Base-by-base conservation (phyloP, 2,888 invertebrate genomes). In the Yponomeuta plumbellus region DNA sequence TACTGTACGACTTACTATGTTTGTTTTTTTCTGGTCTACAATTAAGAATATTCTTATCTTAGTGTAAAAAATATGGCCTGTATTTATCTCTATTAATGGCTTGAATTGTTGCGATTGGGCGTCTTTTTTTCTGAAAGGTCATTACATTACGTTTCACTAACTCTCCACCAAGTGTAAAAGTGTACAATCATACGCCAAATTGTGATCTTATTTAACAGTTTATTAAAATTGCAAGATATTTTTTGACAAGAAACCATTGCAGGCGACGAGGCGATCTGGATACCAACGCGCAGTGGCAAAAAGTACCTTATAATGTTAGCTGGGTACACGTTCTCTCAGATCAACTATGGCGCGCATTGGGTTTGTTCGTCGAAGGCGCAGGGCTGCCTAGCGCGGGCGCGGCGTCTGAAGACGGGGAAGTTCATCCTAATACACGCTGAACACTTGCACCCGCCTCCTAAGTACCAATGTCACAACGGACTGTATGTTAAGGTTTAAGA, bases 261-360 rank as follows among this genome's bases (percentile, higher is more conserved):
- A 62, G 62, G 34, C 4, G 63, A 63, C 20, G 44, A 52, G 8
- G 44, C 44, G 21, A 44, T 63, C 20, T 44, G n/a, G 44, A 76
- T 80, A 66, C 78, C 78, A 10, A 76, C 77, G 0, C 70, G 72
- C 2, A 75, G 72, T 23, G 80, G 81, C 17, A 81, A 80, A 68
- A 81, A 80, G 67, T 73, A 71, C 13, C 72, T 82, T 1, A 61
- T 83, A 10, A 74, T 83, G 76, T 62, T 81, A 26, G 71, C 78
- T 21, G 73, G 74, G 1, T 81, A 76, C 66, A 81, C 80, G 6
- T 82, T 77, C 66, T 78, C 76, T 8, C 82, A 81, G 69, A 73
- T 79, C 39, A 78, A 79, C 67, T 70, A 76, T 61, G 73, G 72
- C 34, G 56, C 67, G 0, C 74, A 73, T 40, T 83, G 81, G 81